These are phyloP conservation scores for Periophthalmodon schlosseri DNA, from an alignment of 2,113 vertebrate species.

Conservation along the genomic window DNA sequence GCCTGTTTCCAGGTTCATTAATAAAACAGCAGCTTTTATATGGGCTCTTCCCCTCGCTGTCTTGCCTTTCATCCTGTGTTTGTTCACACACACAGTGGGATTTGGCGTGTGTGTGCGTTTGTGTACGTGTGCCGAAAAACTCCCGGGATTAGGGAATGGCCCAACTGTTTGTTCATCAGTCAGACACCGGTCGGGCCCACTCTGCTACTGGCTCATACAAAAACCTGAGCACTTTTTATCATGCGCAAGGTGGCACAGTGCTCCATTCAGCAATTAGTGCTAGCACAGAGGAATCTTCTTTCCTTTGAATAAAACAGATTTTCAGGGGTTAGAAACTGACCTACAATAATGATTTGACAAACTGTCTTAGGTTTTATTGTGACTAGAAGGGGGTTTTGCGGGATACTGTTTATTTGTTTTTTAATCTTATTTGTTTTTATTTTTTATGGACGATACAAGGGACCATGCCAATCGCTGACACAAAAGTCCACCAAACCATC, in stretches of 20 bases:
- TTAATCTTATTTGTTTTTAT: neutral
- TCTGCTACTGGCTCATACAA: slow-evolving; percentile 65
- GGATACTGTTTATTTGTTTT: neutral
- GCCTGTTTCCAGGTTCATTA: slow-evolving; percentile 79
- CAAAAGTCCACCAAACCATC: neutral
- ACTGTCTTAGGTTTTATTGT: neutral
- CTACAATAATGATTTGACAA: neutral
- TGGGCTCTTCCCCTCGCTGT: slow-evolving; percentile 76
- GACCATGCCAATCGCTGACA: neutral
- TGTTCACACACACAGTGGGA: slow-evolving; percentile 77
- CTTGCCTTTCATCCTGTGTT: slow-evolving; percentile 79
- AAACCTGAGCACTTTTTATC: slow-evolving; percentile 63
- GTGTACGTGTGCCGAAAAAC: slow-evolving; percentile 51
- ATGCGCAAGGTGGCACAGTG: slow-evolving; percentile 51
- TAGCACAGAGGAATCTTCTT: slow-evolving; percentile 20
- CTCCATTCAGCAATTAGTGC: slow-evolving; percentile 27
- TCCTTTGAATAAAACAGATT: slow-evolving; percentile 5
- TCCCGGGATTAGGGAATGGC: slow-evolving; percentile 70
- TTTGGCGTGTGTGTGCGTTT: slow-evolving; percentile 48
- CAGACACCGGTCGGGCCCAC: slow-evolving; percentile 62
- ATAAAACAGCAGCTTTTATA: slow-evolving; percentile 81
- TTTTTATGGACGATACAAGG: neutral
- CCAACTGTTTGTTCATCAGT: slow-evolving; percentile 74
- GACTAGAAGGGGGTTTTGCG: neutral
- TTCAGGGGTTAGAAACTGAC: neutral